phyloP scores from a whole-genome alignment of 2,888 invertebrate genomes.

The Pheosia gnoma region DNA sequence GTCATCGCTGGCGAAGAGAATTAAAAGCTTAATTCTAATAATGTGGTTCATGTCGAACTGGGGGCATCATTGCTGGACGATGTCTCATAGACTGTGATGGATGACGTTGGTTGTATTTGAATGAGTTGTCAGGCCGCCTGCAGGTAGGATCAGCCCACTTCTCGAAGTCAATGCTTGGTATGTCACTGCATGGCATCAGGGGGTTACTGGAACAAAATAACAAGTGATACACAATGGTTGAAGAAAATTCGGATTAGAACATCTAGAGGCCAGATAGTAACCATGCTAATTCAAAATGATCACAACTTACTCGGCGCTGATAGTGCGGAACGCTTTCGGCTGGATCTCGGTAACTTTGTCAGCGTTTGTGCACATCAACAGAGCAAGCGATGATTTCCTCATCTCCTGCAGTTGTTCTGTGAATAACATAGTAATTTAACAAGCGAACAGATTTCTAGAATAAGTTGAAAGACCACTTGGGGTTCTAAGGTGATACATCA shows the following conservation, averaged over 20 bases:
- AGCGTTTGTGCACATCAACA: slow-evolving; percentile 14
- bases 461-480: too few species aligned
- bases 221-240: background rate
- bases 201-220: slow-evolving; percentile 18
- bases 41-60: too few species aligned
- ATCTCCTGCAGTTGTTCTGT: slow-evolving; percentile 20
- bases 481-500: too few species aligned
- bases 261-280: too few species aligned
- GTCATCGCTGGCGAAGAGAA: too few species aligned
- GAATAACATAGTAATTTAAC: slow-evolving; percentile 9
- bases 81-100: too few species aligned
- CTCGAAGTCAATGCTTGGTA: slow-evolving; percentile 11
- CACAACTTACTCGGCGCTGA: slow-evolving; percentile 4
- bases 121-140: background rate
- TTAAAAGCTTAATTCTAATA: too few species aligned
- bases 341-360: slow-evolving; percentile 18
- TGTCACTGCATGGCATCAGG: slow-evolving; percentile 7
- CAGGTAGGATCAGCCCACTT: background rate
- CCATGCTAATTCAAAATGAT: background rate
- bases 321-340: slow-evolving; percentile 12
- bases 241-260: too few species aligned
- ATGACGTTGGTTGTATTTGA: too few species aligned
- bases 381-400: slow-evolving; percentile 17
- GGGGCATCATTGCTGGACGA: too few species aligned
- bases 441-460: too few species aligned